phyloP scores from a whole-genome alignment of 2,113 vertebrate genomes.

The Epinephelus lanceolatus region DNA sequence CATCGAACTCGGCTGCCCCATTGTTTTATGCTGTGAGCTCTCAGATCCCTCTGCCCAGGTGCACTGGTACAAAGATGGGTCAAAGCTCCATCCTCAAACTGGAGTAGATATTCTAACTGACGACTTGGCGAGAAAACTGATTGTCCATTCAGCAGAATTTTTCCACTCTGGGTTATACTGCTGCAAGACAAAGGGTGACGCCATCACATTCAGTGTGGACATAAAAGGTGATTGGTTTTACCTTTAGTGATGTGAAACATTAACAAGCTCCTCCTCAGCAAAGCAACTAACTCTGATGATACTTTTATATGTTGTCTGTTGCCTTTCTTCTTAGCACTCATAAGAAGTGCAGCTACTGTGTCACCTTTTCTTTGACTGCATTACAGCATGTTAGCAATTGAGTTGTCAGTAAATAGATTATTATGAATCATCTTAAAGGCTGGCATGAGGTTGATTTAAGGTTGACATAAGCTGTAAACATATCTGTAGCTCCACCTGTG shows the following conservation, averaged over 20 bases:
- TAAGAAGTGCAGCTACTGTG: conserved; percentile 35
- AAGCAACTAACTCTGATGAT: conserved; percentile 64
- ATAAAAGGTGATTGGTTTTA: conserved; percentile 84
- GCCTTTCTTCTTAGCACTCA: conserved; percentile 45
- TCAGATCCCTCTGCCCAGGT: conserved; percentile 83
- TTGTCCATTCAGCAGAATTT: conserved; percentile 80
- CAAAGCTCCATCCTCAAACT: conserved; percentile 79
- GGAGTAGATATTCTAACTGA: conserved; percentile 78
- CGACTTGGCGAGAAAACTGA: conserved; percentile 71
- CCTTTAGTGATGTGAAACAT: conserved; percentile 43
- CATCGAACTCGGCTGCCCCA: conserved; percentile 72
- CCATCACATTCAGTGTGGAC: conserved; percentile 84
- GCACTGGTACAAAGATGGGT: conserved; percentile 86
- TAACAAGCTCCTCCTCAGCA: conserved; percentile 57
- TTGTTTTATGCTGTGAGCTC: conserved; percentile 84
- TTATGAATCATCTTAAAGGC: conserved; percentile 41
- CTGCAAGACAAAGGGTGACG: conserved; percentile 86
- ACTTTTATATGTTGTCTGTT: conserved; percentile 43
- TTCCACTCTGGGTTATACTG: conserved; percentile 85
- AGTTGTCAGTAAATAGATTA: conserved; percentile 31
- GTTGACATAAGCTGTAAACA: conserved; percentile 76
- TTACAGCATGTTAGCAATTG: conserved; percentile 56
- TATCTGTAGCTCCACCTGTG: conserved; percentile 86
- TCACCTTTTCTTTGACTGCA: conserved; percentile 37
- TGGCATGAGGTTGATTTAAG: conserved; percentile 52